Evolutionary conservation across 2,113 vertebrate species (phyloP).

Genomic region (Tympanuchus pallidicinctus): DNA sequence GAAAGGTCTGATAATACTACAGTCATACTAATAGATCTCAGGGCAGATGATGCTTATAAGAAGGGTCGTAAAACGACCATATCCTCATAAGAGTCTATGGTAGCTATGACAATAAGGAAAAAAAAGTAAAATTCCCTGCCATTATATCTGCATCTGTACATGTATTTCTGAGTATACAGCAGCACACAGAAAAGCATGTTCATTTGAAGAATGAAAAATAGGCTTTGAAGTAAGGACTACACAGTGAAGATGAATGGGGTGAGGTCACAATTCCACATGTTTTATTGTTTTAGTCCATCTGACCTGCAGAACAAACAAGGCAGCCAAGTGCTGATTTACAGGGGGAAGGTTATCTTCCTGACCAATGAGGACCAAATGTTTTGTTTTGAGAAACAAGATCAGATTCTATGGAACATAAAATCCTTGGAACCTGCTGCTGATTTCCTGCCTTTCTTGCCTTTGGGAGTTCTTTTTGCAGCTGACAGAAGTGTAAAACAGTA

Average conservation of each 20-base stretch:
- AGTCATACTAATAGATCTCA: neutral
- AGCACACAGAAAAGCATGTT: neutral
- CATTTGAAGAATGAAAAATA: conserved; percentile 25
- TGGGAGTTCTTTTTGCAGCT: conserved; percentile 28
- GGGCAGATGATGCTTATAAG: neutral
- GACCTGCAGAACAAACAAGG: conserved; percentile 62
- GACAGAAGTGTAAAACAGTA: conserved; percentile 5
- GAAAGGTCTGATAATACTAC: neutral
- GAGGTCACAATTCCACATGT: conserved; percentile 62
- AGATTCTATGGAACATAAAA: conserved; percentile 53
- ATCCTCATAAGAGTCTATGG: neutral
- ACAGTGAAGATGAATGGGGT: conserved; percentile 53
- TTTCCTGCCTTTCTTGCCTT: conserved; percentile 57
- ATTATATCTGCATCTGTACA: neutral
- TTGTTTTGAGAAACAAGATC: conserved; percentile 38
- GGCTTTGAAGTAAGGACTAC: conserved; percentile 50
- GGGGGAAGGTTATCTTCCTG: conserved; percentile 52
- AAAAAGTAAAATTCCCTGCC: neutral
- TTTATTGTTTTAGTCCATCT: conserved; percentile 67
- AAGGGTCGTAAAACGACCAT: neutral
- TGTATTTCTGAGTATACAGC: neutral
- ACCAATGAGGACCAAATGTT: conserved; percentile 49
- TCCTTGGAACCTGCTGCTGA: conserved; percentile 53
- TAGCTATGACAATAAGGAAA: neutral
- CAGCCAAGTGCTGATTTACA: conserved; percentile 60